These are phyloP conservation scores for Tympanuchus pallidicinctus DNA, from an alignment of 2,113 vertebrate species.

Conservation along the genomic window DNA sequence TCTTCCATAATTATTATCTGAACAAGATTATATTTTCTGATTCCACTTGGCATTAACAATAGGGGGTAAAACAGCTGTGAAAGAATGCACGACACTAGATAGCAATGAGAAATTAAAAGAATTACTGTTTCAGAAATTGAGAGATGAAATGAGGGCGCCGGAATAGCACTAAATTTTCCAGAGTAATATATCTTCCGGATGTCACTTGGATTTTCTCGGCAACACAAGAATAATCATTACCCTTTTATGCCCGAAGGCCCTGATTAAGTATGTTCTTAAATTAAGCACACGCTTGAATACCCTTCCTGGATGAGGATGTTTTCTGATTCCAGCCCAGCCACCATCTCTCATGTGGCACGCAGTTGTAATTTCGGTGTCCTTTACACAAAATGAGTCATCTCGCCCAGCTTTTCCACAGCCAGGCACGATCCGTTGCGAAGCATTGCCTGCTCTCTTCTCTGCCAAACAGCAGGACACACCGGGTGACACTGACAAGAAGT, in stretches of 20 bases:
- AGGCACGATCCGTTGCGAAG: background rate
- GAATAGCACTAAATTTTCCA: slow-evolving; percentile 44
- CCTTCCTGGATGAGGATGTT: slow-evolving; percentile 39
- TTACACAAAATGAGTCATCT: slow-evolving; percentile 43
- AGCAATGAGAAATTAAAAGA: slow-evolving; percentile 46
- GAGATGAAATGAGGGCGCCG: slow-evolving; percentile 45
- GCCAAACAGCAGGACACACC: background rate
- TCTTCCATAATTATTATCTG: slow-evolving; percentile 41
- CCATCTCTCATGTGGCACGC: slow-evolving; percentile 22
- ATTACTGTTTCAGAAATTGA: slow-evolving; percentile 37
- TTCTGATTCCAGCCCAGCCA: background rate
- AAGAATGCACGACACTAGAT: slow-evolving; percentile 6
- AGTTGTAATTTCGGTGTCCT: slow-evolving; percentile 40
- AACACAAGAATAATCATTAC: slow-evolving; percentile 43
- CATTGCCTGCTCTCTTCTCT: background rate
- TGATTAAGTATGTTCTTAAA: slow-evolving; percentile 57
- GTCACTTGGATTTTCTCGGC: slow-evolving; percentile 48
- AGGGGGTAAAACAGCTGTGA: slow-evolving; percentile 19
- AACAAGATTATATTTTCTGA: slow-evolving; percentile 43
- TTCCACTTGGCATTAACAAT: slow-evolving; percentile 44
- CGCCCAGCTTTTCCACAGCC: slow-evolving; percentile 40
- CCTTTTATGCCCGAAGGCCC: slow-evolving; percentile 41
- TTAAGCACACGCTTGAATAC: slow-evolving; percentile 53
- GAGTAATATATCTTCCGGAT: slow-evolving; percentile 38
- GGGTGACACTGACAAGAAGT: background rate